phyloP scores from a whole-genome alignment of 2,113 vertebrate genomes.

The Struthio camelus region DNA sequence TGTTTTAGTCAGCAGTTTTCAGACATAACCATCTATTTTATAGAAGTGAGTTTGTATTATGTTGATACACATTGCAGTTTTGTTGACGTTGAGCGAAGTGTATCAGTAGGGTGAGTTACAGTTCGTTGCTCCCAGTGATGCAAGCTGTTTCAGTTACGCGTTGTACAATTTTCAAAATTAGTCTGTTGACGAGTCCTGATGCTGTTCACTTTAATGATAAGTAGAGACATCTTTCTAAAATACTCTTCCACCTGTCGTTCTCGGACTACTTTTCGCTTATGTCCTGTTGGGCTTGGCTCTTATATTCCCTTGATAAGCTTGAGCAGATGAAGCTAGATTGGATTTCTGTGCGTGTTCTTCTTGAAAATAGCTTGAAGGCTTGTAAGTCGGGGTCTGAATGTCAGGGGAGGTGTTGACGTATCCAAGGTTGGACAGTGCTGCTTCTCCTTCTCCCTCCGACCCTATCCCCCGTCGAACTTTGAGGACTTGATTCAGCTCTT shows the following conservation, averaged over 20 bases:
- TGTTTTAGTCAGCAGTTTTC: background rate
- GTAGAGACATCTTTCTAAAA: background rate
- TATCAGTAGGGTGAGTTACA: background rate
- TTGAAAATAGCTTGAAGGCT: background rate
- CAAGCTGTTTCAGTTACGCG: background rate
- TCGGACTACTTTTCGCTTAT: background rate
- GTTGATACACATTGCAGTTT: background rate
- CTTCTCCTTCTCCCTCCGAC: background rate
- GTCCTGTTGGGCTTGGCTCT: background rate
- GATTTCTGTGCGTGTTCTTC: background rate
- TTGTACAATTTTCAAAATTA: background rate
- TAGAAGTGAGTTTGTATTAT: background rate
- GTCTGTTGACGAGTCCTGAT: background rate
- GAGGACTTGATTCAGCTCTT: background rate
- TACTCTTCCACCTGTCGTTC: background rate
- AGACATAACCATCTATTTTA: background rate
- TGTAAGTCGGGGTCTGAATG: background rate
- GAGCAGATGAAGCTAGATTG: background rate
- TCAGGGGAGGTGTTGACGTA: background rate
- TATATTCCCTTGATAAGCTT: background rate
- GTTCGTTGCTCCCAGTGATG: background rate
- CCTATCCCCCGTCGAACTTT: background rate
- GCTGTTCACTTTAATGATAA: background rate
- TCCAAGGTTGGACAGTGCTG: background rate
- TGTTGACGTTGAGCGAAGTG: background rate